Evolutionary conservation across 2,113 vertebrate genomes (phyloP).

Genomic region (Copsychus sechellarum): DNA sequence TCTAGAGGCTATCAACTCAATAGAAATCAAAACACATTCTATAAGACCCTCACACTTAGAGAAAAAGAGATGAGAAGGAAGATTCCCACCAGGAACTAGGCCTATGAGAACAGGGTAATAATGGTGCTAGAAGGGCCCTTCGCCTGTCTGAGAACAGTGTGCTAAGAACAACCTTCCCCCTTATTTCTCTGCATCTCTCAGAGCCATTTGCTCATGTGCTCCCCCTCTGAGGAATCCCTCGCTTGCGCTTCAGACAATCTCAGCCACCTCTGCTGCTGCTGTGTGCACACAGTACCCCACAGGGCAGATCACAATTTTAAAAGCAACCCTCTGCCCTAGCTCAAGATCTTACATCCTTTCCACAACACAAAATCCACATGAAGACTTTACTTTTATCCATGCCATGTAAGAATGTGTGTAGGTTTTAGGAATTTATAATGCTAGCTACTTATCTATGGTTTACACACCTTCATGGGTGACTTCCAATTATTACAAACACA

Average conservation of each 20-base stretch:
- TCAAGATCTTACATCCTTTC: neutral
- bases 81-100: neutral
- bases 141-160: accelerated
- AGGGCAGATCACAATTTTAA: neutral
- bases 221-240: neutral
- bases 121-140: accelerated
- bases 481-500: neutral
- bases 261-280: neutral
- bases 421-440: neutral
- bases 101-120: neutral
- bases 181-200: neutral
- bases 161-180: neutral
- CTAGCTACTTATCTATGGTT: neutral
- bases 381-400: neutral
- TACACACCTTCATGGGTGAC: neutral
- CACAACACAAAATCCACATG: neutral
- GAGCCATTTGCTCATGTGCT: neutral
- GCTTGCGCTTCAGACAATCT: neutral
- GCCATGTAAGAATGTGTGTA: neutral
- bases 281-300: accelerated
- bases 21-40: neutral
- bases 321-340: neutral
- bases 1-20: neutral
- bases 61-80: neutral
- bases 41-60: neutral